Evolutionary conservation across 2,797 vertebrate species (phyloP).

Genomic region (Notamacropus eugenii): DNA sequence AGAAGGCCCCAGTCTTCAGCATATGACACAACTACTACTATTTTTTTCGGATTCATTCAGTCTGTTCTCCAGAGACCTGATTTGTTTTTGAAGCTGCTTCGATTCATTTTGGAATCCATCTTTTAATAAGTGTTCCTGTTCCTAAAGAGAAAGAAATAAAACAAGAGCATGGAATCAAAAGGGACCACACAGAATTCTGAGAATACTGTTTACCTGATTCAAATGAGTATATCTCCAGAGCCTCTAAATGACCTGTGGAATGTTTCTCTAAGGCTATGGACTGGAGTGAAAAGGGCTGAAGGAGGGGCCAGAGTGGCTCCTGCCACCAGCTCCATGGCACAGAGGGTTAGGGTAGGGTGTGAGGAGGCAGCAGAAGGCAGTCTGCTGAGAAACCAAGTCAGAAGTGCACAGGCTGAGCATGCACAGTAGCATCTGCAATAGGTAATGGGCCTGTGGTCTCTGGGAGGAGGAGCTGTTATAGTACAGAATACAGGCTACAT

Average conservation of each 20-base stretch:
- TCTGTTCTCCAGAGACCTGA: background rate
- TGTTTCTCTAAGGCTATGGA: background rate
- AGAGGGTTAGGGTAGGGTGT: background rate
- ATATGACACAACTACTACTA: slow-evolving; percentile 20
- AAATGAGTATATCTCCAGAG: slow-evolving; percentile 3
- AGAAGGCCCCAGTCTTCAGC: slow-evolving; percentile 4
- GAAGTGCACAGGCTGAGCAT: background rate
- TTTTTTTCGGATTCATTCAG: no score
- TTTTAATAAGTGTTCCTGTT: background rate
- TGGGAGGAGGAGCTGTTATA: background rate
- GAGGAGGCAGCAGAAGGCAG: background rate
- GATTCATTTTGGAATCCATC: slow-evolving; percentile 39
- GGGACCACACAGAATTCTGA: background rate
- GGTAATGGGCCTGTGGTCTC: background rate
- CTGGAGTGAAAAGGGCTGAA: slow-evolving; percentile 15
- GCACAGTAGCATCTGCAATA: background rate
- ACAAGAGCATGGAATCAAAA: background rate
- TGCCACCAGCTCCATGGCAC: background rate
- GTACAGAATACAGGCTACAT: background rate
- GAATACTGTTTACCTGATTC: background rate
- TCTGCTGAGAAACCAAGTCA: background rate
- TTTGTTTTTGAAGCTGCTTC: background rate
- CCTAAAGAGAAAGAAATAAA: slow-evolving; percentile 41
- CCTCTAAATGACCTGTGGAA: background rate
- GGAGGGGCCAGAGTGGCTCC: background rate